phyloP scores from a whole-genome alignment of 1,140 invertebrate species.

The Aplysia californica region DNA sequence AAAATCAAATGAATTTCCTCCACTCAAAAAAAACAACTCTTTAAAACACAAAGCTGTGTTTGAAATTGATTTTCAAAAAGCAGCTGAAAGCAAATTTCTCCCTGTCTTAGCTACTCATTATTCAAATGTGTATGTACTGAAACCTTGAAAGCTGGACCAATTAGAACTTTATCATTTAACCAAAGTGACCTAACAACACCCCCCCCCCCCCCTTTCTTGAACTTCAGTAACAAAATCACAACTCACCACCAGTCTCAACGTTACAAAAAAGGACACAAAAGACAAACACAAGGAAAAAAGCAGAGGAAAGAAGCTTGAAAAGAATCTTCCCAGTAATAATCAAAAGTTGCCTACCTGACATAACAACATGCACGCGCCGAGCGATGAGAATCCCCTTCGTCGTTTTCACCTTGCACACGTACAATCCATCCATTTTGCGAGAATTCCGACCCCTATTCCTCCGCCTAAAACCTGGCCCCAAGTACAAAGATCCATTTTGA shows the following conservation, averaged over 20 bases:
- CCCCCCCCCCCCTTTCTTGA: not conserved
- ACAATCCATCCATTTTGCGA: constrained; percentile 19
- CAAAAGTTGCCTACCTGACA: not conserved
- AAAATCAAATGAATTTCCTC: too few relatives aligned
- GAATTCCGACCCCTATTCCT: not conserved
- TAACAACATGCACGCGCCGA: constrained; percentile 13
- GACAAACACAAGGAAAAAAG: not conserved
- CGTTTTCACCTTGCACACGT: constrained; percentile 12
- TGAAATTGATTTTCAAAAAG: not conserved
- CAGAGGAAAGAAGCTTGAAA: not conserved
- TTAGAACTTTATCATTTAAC: not conserved
- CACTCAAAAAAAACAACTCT: too few relatives aligned
- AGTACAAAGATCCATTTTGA: constrained; percentile 12
- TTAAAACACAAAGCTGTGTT: not conserved
- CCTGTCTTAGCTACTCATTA: not conserved
- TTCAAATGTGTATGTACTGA: too few relatives aligned
- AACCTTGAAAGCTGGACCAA: too few relatives aligned
- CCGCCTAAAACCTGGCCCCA: not conserved
- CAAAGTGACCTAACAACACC: not conserved
- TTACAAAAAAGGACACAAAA: not conserved
- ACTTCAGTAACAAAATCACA: not conserved
- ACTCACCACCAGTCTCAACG: too few relatives aligned
- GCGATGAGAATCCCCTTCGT: not conserved
- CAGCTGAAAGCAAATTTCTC: not conserved
- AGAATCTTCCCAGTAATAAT: not conserved